Base-by-base conservation (phyloP, 2,888 invertebrate genomes). In the Ormia ochracea region DNA sequence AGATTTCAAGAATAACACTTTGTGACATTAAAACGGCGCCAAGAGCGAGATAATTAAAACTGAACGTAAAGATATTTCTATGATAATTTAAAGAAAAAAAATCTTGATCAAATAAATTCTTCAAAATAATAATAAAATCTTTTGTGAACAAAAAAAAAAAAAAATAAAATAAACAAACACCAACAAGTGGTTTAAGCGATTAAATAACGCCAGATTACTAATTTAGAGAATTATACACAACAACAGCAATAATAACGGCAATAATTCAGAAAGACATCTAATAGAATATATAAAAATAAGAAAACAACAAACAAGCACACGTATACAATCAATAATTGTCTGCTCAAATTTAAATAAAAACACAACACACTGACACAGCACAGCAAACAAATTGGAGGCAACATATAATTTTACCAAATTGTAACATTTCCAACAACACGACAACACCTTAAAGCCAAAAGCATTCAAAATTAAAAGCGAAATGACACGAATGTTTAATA, bases 371-470 rank as follows among this genome's bases (percentile, higher is more conserved):
- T 31, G 58, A 52, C 19, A 23, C 28, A 54, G 26, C 17, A 48
- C 7, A 23, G 45, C 36, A 54, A 31, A 0, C 10, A 38, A n/a
- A 38, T 41, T 61, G 50, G 14, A 63, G 54, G 45, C 23, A 31
- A 38, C 43, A 75, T 68, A 68, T 19, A 59, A 43, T n/a, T 75
- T 68, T 43, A 75, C 48, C 66, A 59, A 75, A 66, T 3, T 43
- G 66, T 58, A 66, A 50, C 74, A 45, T 10, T 26, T 43, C 41
- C n/a, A 48, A 21, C 43, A 63, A 63, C 19, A 45, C 21, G n/a
- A 58, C 58, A 74, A 74, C 74, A 58, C 66, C 50, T 74, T 41
- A 41, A n/a, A 52, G 66, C 66, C 66, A 59, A 63, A 45, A 45
- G 28, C 59, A 59, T 68, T 36, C 50, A 50, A 58, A 59, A 52